These are phyloP conservation scores for Deilephila elpenor DNA, from an alignment of 2,888 invertebrate species.

Conservation along the genomic window DNA sequence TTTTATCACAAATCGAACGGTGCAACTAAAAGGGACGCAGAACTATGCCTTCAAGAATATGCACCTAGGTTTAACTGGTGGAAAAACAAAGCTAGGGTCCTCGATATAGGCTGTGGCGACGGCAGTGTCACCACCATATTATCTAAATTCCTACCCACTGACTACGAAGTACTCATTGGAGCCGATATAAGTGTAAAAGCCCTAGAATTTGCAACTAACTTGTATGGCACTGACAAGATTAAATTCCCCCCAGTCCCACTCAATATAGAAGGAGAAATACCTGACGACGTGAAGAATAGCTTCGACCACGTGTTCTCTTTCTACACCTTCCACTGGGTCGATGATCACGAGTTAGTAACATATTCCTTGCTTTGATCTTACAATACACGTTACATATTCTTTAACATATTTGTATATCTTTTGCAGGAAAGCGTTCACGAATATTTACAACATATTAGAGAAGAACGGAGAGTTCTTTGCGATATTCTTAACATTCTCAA, in stretches of 20 bases:
- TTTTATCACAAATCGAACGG: constrained; percentile 12
- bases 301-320: constrained; percentile 33
- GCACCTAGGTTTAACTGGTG: constrained; percentile 21
- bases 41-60: constrained; percentile 17
- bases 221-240: constrained; percentile 17
- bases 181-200: constrained; percentile 26
- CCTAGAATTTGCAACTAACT: constrained; percentile 26
- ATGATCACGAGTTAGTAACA: constrained; percentile 30
- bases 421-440: constrained; percentile 31
- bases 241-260: constrained; percentile 15
- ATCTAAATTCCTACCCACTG: constrained; percentile 22
- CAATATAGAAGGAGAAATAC: constrained; percentile 26
- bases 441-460: constrained; percentile 27
- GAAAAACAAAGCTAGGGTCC: neutral
- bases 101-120: constrained; percentile 37
- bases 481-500: constrained; percentile 4
- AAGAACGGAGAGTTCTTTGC: constrained; percentile 30
- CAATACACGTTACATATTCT: neutral
- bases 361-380: neutral
- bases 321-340: constrained; percentile 32
- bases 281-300: constrained; percentile 14
- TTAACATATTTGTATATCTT: neutral
- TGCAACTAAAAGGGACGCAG: constrained; percentile 19
- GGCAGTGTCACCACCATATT: constrained; percentile 34
- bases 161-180: constrained; percentile 25